Conservation (phyloP, 1,140 invertebrate genomes). For the Diachasma alloeum region DNA sequence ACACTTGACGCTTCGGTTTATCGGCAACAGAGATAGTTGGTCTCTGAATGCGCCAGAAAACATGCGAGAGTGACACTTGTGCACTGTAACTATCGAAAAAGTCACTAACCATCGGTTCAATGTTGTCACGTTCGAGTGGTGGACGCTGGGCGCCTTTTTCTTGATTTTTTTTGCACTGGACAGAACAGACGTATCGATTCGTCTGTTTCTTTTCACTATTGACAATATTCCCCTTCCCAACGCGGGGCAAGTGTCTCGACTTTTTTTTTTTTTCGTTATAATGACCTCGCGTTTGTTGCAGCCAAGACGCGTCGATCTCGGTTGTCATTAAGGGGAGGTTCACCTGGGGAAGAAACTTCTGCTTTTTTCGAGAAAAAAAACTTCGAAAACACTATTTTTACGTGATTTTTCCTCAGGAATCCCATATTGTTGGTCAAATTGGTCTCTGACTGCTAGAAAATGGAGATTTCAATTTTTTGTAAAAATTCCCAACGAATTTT, state of each 20-base stretch:
- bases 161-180: neutral
- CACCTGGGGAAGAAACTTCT: no score
- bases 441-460: no score
- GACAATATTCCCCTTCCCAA: neutral
- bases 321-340: no score
- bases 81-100: conserved; percentile 5
- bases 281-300: neutral
- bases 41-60: neutral
- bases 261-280: neutral
- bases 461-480: no score
- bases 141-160: neutral
- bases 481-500: no score
- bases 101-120: neutral
- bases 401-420: no score
- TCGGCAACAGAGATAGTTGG: conserved; percentile 37
- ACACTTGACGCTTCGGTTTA: conserved; percentile 27
- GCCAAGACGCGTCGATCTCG: neutral
- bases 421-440: no score
- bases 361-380: no score
- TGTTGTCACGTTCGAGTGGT: neutral
- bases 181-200: neutral
- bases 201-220: neutral
- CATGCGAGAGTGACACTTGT: neutral
- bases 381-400: no score
- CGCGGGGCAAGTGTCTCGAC: neutral